Percentiles rank a stretch among this genome's conserved stretches.
Evolutionary conservation across 2,113 vertebrate genomes (phyloP).

Genomic region (Myxocyprinus asiaticus): DNA sequence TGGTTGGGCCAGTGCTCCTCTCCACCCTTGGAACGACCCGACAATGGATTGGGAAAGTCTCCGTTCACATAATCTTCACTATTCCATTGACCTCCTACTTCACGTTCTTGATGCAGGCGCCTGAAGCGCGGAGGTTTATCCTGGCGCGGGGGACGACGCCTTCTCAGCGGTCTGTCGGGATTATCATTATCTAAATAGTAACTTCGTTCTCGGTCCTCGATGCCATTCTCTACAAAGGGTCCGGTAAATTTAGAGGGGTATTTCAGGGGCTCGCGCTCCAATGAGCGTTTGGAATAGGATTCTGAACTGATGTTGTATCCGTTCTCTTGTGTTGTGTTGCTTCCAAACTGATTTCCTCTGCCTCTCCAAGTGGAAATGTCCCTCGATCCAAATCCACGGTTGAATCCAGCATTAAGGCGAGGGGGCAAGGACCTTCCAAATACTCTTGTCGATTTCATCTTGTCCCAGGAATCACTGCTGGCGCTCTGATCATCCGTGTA

Average conservation of each 20-base stretch:
- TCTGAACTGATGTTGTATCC: slow-evolving; percentile 74
- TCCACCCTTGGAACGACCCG: slow-evolving; percentile 73
- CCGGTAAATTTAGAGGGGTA: slow-evolving; percentile 80
- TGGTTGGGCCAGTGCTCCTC: slow-evolving; percentile 77
- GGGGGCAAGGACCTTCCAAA: slow-evolving; percentile 89
- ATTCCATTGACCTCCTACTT: slow-evolving; percentile 84
- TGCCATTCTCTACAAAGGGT: slow-evolving; percentile 77
- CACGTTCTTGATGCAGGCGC: slow-evolving; percentile 85
- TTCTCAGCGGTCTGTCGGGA: slow-evolving; percentile 84
- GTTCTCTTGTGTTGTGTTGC: slow-evolving; percentile 81
- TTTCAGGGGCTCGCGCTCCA: slow-evolving; percentile 80
- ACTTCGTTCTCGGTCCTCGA: slow-evolving; percentile 86
- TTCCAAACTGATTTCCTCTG: slow-evolving; percentile 70
- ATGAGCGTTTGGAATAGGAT: slow-evolving; percentile 74
- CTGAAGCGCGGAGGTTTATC: slow-evolving; percentile 95
- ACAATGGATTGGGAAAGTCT: slow-evolving; percentile 82
- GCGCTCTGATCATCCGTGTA: slow-evolving; percentile 82
- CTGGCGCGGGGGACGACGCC: slow-evolving; percentile 90
- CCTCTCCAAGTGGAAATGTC: slow-evolving; percentile 86
- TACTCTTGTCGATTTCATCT: slow-evolving; percentile 73
- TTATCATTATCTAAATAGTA: slow-evolving; percentile 82
- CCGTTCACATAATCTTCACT: slow-evolving; percentile 82
- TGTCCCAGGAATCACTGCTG: slow-evolving; percentile 75
- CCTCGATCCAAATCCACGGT: slow-evolving; percentile 78
- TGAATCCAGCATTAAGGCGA: slow-evolving; percentile 84